A percentile compares a stretch with the other conserved stretches of the same genome.
phyloP scores from a whole-genome alignment of 2,797 vertebrate genomes.

The Graptemys geographica region DNA sequence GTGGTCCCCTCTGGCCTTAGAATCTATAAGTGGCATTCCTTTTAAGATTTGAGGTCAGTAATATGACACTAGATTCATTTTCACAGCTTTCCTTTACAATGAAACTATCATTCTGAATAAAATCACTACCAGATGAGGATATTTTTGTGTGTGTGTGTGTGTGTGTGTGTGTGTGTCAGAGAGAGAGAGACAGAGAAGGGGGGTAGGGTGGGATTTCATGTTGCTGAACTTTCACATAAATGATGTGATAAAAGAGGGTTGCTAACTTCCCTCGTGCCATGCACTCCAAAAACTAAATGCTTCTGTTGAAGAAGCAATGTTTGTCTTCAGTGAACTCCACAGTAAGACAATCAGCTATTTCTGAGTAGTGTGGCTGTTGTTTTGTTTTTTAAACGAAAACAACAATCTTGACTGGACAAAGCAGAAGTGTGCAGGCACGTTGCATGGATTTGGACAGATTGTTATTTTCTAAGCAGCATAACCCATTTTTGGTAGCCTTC shows the following conservation, averaged over 20 bases:
- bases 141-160: accelerated
- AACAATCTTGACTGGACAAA: neutral
- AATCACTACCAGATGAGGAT: accelerated
- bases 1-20: neutral
- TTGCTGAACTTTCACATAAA: neutral
- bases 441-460: slow-evolving; percentile 6
- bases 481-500: neutral
- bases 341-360: neutral
- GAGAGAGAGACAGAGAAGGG: too few relatives aligned
- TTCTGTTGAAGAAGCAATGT: neutral
- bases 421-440: neutral
- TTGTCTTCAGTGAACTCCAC: neutral
- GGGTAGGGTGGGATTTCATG: neutral
- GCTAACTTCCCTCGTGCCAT: neutral
- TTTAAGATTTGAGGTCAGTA: neutral
- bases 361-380: neutral
- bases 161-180: too few relatives aligned
- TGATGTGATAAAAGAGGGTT: neutral
- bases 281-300: neutral
- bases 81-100: too few relatives aligned
- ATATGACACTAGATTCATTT: neutral
- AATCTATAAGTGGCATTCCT: neutral
- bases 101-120: neutral
- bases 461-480: slow-evolving; percentile 20
- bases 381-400: neutral